A percentile compares a stretch with the other conserved stretches of the same genome.
phyloP scores from a whole-genome alignment of 2,888 invertebrate species.

The Latheticus oryzae region DNA sequence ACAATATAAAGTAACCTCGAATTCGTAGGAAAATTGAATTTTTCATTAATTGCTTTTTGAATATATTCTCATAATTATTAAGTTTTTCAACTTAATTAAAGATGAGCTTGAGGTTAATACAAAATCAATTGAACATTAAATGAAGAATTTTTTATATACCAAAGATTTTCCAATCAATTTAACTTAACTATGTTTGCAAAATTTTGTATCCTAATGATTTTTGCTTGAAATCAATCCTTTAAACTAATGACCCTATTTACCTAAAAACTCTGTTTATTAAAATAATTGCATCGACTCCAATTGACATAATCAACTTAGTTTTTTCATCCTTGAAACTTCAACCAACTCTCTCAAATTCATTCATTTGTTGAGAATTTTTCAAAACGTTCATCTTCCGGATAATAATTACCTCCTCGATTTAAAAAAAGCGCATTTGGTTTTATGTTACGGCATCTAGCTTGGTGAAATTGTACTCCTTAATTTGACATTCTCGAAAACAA shows the following conservation, averaged over 20 bases:
- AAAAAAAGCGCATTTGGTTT: conserved; percentile 34
- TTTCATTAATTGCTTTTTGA: too few species aligned
- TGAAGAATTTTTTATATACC: too few species aligned
- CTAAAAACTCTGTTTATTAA: conserved; percentile 16
- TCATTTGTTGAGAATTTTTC: background rate
- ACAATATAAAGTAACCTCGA: too few species aligned
- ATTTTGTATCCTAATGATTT: too few species aligned
- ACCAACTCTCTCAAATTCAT: background rate
- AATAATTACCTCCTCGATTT: conserved; percentile 18
- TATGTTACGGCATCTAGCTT: conserved; percentile 33
- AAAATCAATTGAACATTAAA: too few species aligned
- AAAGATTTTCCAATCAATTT: too few species aligned
- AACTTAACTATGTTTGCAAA: too few species aligned
- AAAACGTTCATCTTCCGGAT: conserved; percentile 12
- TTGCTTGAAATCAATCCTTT: too few species aligned
- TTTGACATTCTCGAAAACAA: conserved; percentile 43
- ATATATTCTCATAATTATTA: too few species aligned
- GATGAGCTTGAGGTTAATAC: too few species aligned
- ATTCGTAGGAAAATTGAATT: too few species aligned
- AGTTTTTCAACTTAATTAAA: too few species aligned
- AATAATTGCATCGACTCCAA: conserved; percentile 10
- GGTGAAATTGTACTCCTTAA: conserved; percentile 37
- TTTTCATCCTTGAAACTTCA: conserved; percentile 1
- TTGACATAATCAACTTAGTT: conserved; percentile 1
- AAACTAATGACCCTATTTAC: conserved; percentile 21